A percentile compares a stretch with the other conserved stretches of the same genome.
Conservation (phyloP, 2,888 invertebrate genomes). For the Gastracanthus pulcherrimus region DNA sequence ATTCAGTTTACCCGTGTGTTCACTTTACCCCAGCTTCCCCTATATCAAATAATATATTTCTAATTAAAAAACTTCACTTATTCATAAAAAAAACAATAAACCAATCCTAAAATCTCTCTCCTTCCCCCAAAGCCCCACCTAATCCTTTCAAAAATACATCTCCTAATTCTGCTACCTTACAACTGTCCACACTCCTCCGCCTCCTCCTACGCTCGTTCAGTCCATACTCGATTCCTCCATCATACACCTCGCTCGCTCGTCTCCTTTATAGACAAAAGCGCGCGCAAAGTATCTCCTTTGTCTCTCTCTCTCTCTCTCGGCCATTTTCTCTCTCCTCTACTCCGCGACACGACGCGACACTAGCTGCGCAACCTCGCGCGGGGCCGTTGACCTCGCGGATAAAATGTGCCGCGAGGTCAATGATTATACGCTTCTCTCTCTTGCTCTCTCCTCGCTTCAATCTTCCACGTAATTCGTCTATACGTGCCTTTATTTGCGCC, state of each 20-base stretch:
- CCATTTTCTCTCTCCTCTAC: constrained; percentile 17
- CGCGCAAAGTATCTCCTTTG: constrained; percentile 46
- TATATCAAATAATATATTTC: no score
- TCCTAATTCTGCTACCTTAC: no score
- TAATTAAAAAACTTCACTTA: no score
- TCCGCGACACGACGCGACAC: neutral
- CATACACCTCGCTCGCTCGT: neutral
- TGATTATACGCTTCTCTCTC: constrained; percentile 49
- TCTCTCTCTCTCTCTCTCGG: constrained; percentile 23
- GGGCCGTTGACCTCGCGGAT: constrained; percentile 57
- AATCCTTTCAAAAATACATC: no score
- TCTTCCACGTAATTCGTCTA: constrained; percentile 51
- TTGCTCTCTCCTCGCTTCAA: constrained; percentile 27
- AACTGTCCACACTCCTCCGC: no score
- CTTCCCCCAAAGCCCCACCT: no score
- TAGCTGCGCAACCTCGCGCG: constrained; percentile 35
- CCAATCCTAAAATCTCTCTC: no score
- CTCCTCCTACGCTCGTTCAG: no score
- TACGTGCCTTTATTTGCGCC: constrained; percentile 40
- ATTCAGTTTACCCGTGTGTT: no score
- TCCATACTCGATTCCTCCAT: no score
- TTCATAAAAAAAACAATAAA: no score
- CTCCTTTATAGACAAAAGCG: constrained; percentile 21
- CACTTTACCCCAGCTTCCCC: no score
- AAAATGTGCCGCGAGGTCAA: constrained; percentile 59